A percentile compares a stretch with the other conserved stretches of the same genome.
phyloP scores from a whole-genome alignment of 2,113 vertebrate genomes.

The Euleptes europaea region DNA sequence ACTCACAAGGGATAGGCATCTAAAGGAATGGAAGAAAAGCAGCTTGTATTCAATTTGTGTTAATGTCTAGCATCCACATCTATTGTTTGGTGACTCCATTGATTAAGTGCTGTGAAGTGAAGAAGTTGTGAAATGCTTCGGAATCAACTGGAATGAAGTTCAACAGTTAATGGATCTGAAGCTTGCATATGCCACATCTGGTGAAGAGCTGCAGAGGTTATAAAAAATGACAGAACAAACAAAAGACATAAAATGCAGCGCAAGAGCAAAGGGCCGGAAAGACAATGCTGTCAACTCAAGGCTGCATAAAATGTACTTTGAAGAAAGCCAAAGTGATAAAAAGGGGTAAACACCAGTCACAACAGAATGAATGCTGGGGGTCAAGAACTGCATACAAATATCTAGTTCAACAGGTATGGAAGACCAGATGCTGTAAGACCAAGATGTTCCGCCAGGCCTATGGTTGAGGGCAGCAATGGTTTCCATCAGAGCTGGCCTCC shows the following conservation, averaged over 20 bases:
- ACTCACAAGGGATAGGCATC: not conserved
- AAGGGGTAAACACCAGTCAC: not conserved
- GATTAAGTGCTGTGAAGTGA: not conserved
- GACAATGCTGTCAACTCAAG: conserved; percentile 19
- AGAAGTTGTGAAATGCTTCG: not conserved
- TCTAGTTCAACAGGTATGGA: conserved; percentile 1
- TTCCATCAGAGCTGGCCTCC: too few relatives aligned
- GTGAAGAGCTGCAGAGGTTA: conserved; percentile 39
- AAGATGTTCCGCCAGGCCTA: too few relatives aligned
- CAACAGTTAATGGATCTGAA: conserved; percentile 22
- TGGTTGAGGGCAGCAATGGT: too few relatives aligned
- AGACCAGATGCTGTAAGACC: conserved; percentile 3
- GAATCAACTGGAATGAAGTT: conserved; percentile 3
- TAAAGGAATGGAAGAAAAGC: not conserved
- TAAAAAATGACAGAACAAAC: conserved; percentile 18
- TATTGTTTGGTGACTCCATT: not conserved
- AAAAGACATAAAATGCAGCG: conserved; percentile 23
- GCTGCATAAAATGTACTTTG: conserved; percentile 17
- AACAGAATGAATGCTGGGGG: conserved; percentile 10
- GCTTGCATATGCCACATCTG: not conserved
- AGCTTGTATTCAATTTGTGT: not conserved
- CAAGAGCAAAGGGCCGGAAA: conserved; percentile 2
- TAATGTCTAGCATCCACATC: not conserved
- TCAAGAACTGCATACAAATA: not conserved
- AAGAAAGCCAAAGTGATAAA: conserved; percentile 14